Evolutionary conservation across 2,113 vertebrate genomes (phyloP).

Genomic region (Tyrannus savana): DNA sequence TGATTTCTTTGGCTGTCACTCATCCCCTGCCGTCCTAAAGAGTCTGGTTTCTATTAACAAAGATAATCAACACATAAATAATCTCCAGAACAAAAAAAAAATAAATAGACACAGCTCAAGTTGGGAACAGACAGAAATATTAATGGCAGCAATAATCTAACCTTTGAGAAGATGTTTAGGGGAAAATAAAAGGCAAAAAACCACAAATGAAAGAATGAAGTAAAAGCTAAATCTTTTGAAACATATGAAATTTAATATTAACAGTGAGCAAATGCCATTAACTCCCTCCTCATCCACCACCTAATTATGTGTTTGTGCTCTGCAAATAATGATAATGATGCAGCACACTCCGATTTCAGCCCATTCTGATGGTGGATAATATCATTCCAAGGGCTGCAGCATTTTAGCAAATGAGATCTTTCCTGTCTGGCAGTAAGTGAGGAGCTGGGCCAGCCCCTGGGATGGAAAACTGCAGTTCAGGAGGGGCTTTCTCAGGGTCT

Average conservation of each 20-base stretch:
- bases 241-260: neutral
- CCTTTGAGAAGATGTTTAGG: neutral
- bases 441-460: neutral
- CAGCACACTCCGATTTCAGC: neutral
- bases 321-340: neutral
- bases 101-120: neutral
- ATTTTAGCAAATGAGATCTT: neutral
- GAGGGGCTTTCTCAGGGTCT: neutral
- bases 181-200: neutral
- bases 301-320: neutral
- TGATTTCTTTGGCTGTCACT: conserved; percentile 59
- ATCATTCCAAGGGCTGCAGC: neutral
- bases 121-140: neutral
- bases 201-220: neutral
- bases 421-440: neutral
- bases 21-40: conserved; percentile 26
- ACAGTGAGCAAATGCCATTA: neutral
- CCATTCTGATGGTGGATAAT: neutral
- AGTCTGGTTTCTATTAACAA: conserved; percentile 21
- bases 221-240: neutral
- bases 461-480: fast-evolving
- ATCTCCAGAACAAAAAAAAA: neutral
- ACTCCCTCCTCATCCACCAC: neutral
- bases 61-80: conserved; percentile 7
- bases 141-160: neutral